Conservation (phyloP, 2,113 vertebrate genomes). For the crab-eating macaque (Macaca fascicularis) region DNA sequence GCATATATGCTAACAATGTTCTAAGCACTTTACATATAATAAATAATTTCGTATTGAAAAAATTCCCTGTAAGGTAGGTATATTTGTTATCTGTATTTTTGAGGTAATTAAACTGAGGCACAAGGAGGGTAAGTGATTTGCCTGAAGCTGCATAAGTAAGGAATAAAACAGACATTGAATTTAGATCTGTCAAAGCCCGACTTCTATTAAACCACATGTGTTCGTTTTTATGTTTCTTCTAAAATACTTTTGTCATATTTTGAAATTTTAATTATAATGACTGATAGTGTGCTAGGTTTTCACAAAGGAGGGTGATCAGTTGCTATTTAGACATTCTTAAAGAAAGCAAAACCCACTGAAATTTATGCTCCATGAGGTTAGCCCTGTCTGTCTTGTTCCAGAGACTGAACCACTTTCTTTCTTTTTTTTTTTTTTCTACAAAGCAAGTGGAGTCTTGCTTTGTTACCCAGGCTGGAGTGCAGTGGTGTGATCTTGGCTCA, state of each 20-base stretch:
- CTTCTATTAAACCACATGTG: neutral
- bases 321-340: neutral
- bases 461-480: too few relatives aligned
- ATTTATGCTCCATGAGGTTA: neutral
- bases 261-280: neutral
- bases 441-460: too few relatives aligned
- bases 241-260: conserved; percentile 7
- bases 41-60: neutral
- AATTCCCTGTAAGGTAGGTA: neutral
- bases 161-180: neutral
- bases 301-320: neutral
- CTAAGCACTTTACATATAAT: neutral
- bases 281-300: neutral
- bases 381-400: neutral
- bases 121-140: conserved; percentile 10
- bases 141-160: neutral
- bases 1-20: neutral
- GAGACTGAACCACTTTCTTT: neutral
- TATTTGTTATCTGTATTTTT: conserved; percentile 10
- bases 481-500: too few relatives aligned
- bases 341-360: neutral
- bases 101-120: neutral
- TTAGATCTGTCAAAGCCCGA: neutral
- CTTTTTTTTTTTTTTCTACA: neutral
- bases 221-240: neutral